phyloP scores from a whole-genome alignment of 2,888 invertebrate species.

The Athalia cordata region DNA sequence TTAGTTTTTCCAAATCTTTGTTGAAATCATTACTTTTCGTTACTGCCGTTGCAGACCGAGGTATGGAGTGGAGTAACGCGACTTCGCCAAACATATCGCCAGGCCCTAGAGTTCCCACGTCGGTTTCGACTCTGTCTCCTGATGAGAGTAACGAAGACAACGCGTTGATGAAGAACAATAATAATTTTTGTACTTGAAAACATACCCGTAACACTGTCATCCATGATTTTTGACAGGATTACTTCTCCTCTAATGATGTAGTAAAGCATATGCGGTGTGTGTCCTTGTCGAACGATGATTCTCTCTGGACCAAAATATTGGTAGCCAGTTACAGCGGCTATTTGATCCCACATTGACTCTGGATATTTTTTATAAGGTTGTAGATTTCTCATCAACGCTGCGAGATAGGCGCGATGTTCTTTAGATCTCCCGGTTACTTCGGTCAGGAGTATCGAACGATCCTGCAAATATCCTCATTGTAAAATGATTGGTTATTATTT shows the following conservation, averaged over 20 bases:
- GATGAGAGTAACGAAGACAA: background rate
- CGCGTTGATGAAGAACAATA: background rate
- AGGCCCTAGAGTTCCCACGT: constrained; percentile 75
- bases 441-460: constrained; percentile 62
- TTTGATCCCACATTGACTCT: constrained; percentile 77
- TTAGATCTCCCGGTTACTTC: constrained; percentile 53
- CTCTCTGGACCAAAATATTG: constrained; percentile 78
- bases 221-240: constrained; percentile 74
- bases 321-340: constrained; percentile 79
- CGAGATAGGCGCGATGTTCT: constrained; percentile 56
- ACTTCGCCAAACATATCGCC: constrained; percentile 83
- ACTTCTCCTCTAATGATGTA: constrained; percentile 80
- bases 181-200: constrained; percentile 35
- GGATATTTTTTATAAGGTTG: constrained; percentile 61
- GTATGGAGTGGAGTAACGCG: constrained; percentile 78
- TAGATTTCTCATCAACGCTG: constrained; percentile 57
- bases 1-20: background rate
- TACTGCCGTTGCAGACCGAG: constrained; percentile 78
- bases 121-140: constrained; percentile 63
- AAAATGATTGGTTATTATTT: background rate
- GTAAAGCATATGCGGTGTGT: constrained; percentile 78
- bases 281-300: constrained; percentile 79
- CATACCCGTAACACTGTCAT: constrained; percentile 73
- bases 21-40: constrained; percentile 68
- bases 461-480: constrained; percentile 53